These are phyloP conservation scores for Leptothorax acervorum DNA, from an alignment of 2,888 invertebrate species.

Conservation along the genomic window DNA sequence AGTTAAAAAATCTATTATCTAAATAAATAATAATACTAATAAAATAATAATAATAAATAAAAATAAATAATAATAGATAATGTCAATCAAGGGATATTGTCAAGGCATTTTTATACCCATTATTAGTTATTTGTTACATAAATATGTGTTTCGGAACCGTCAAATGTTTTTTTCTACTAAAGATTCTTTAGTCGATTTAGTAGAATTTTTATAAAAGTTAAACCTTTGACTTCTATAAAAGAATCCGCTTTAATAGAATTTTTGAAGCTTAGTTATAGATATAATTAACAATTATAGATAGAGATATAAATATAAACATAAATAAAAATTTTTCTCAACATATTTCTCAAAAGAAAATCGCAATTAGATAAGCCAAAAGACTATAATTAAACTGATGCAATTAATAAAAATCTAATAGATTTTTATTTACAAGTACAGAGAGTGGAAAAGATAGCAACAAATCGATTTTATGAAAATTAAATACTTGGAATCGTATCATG, in stretches of 20 bases:
- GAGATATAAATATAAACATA: too few relatives aligned
- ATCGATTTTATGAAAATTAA: neutral
- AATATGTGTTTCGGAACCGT: neutral
- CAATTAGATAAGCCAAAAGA: neutral
- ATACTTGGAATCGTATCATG: neutral
- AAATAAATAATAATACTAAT: too few relatives aligned
- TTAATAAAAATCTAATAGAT: neutral
- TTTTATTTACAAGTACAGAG: neutral
- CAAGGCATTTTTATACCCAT: neutral
- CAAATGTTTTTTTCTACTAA: neutral
- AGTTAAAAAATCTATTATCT: neutral
- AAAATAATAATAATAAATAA: too few relatives aligned
- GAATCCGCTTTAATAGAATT: neutral
- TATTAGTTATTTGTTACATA: neutral
- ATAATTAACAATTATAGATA: neutral
- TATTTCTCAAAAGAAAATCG: neutral
- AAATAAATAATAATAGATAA: too few relatives aligned
- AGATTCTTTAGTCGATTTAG: neutral
- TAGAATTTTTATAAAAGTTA: neutral
- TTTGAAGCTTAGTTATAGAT: neutral
- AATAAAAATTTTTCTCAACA: neutral
- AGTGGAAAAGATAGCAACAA: neutral
- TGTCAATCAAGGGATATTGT: too few relatives aligned
- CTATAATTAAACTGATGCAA: neutral
- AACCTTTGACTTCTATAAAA: neutral